A percentile compares a stretch with the other conserved stretches of the same genome.
Evolutionary conservation across 2,113 vertebrate species (phyloP).

Genomic region (Nerophis lumbriciformis): DNA sequence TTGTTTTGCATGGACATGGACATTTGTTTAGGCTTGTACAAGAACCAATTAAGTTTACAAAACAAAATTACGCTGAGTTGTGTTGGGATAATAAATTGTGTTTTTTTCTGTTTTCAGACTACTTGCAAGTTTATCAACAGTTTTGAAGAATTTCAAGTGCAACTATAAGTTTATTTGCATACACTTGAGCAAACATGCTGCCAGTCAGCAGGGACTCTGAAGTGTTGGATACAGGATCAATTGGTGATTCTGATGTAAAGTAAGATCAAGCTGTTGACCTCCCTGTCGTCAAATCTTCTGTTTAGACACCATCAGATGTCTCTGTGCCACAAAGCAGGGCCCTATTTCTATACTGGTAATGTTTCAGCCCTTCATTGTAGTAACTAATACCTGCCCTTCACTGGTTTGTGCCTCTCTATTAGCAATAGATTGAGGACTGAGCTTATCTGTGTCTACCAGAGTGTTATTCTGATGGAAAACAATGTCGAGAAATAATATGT

Average conservation of each 20-base stretch:
- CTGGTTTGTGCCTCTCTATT: slow-evolving; percentile 54
- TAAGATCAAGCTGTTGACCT: slow-evolving; percentile 48
- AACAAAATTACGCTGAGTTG: too few relatives aligned
- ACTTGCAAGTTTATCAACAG: too few relatives aligned
- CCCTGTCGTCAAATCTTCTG: slow-evolving; percentile 36
- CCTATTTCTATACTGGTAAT: slow-evolving; percentile 7
- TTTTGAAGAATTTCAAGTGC: too few relatives aligned
- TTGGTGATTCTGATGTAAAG: slow-evolving; percentile 57
- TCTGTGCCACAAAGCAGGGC: slow-evolving; percentile 6
- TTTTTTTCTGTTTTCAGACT: too few relatives aligned
- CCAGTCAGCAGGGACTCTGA: slow-evolving; percentile 11
- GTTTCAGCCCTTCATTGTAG: slow-evolving; percentile 20
- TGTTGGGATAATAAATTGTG: too few relatives aligned
- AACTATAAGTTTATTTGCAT: background rate
- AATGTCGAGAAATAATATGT: background rate
- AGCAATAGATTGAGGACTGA: slow-evolving; percentile 56
- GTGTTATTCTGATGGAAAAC: slow-evolving; percentile 7
- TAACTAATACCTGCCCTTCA: slow-evolving; percentile 52
- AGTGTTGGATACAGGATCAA: slow-evolving; percentile 30
- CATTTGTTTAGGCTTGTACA: too few relatives aligned
- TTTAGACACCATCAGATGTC: slow-evolving; percentile 18
- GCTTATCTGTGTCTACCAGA: slow-evolving; percentile 66
- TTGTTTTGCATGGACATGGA: too few relatives aligned
- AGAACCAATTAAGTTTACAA: too few relatives aligned
- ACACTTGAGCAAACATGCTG: slow-evolving; percentile 3